phyloP scores from a whole-genome alignment of 2,113 vertebrate genomes.

The Dunckerocampus dactyliophorus region DNA sequence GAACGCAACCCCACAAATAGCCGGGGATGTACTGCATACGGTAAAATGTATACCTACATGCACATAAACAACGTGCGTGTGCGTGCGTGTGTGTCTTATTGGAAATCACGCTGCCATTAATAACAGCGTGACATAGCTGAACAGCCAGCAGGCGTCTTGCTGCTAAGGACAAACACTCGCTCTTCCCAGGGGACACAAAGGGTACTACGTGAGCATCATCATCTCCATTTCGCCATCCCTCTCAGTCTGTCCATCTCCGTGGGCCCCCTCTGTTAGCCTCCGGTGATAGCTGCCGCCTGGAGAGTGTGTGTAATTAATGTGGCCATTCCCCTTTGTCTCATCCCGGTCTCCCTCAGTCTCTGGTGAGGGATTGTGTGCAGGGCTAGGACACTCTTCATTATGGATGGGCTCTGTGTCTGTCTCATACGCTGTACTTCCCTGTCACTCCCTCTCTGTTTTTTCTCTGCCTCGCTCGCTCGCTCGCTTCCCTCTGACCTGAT shows the following conservation, averaged over 20 bases:
- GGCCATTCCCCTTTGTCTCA: slow-evolving; percentile 67
- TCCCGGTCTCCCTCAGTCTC: slow-evolving; percentile 52
- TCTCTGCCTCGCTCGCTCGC: neutral
- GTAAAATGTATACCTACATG: neutral
- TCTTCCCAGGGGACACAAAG: slow-evolving; percentile 44
- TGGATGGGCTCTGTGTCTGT: slow-evolving; percentile 52
- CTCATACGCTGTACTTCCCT: slow-evolving; percentile 48
- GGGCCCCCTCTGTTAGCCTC: slow-evolving; percentile 42
- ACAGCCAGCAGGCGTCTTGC: slow-evolving; percentile 58
- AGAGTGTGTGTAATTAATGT: slow-evolving; percentile 69
- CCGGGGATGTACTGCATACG: too few relatives aligned
- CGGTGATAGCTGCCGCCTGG: slow-evolving; percentile 56
- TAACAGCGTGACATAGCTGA: slow-evolving; percentile 60
- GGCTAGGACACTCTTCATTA: slow-evolving; percentile 55
- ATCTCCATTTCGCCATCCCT: slow-evolving; percentile 53
- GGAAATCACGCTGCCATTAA: slow-evolving; percentile 56
- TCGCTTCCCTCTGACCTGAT: slow-evolving; percentile 53
- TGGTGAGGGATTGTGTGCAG: slow-evolving; percentile 50
- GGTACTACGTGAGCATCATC: slow-evolving; percentile 44
- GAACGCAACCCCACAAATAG: too few relatives aligned
- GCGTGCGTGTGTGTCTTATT: slow-evolving; percentile 24
- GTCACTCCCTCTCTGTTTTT: slow-evolving; percentile 22
- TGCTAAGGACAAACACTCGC: slow-evolving; percentile 60
- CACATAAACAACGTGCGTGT: slow-evolving; percentile 5
- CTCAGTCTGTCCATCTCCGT: slow-evolving; percentile 41